Conservation (phyloP, 2,888 invertebrate species). For the Anthrax anthrax region DNA sequence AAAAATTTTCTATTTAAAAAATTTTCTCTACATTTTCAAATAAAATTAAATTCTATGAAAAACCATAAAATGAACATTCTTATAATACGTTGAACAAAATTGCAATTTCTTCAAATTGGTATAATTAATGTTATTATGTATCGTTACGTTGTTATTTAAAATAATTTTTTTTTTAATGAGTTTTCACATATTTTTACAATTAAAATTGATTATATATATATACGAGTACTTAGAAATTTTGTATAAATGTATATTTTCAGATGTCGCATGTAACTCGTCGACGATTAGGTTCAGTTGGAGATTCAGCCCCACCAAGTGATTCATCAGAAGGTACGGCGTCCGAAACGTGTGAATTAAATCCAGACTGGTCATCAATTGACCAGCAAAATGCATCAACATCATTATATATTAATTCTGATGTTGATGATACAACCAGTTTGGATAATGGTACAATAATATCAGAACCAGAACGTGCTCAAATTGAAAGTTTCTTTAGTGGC, state of each 20-base stretch:
- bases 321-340: conserved; percentile 42
- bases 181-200: no score
- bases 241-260: conserved; percentile 2
- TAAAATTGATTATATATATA: no score
- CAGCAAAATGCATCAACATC: conserved; percentile 24
- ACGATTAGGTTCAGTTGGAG: conserved; percentile 45
- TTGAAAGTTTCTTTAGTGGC: conserved; percentile 60
- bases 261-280: conserved; percentile 32
- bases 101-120: no score
- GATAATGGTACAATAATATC: conserved; percentile 37
- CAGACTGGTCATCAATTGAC: conserved; percentile 29
- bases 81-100: no score
- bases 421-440: conserved; percentile 29
- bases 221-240: no score
- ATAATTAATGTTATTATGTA: no score
- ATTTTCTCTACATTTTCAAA: no score
- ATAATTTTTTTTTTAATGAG: no score
- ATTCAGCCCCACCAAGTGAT: conserved; percentile 39
- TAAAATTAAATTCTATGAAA: no score
- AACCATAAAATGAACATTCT: no score
- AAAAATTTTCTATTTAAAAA: no score
- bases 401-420: conserved; percentile 29
- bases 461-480: conserved; percentile 49
- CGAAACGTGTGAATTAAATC: conserved; percentile 27
- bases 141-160: no score